These are phyloP conservation scores for Bombus ignitus DNA, from an alignment of 1,140 invertebrate genomes.

Conservation along the genomic window DNA sequence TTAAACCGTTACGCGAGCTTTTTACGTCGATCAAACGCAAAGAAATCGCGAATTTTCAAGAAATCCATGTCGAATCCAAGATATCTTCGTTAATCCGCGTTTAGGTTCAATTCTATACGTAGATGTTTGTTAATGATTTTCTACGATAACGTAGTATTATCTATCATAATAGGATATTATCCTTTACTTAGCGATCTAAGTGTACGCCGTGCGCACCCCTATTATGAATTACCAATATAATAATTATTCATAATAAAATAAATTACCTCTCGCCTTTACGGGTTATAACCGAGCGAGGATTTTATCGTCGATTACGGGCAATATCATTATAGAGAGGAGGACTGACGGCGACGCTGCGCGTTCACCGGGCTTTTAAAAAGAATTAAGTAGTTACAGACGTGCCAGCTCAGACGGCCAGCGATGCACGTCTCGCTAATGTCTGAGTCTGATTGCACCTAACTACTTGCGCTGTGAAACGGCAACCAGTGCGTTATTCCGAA, in stretches of 20 bases:
- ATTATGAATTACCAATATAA: background rate
- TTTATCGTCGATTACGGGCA: background rate
- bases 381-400: conserved; percentile 48
- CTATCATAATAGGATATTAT: background rate
- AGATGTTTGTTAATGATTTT: too few species aligned
- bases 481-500: conserved; percentile 14
- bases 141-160: background rate
- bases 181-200: background rate
- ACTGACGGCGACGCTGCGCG: background rate
- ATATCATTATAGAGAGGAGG: background rate
- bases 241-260: conserved; percentile 27
- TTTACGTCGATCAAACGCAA: background rate
- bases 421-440: conserved; percentile 49
- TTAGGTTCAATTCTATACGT: too few species aligned
- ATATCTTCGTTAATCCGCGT: background rate
- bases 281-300: background rate
- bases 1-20: background rate
- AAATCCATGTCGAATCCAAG: background rate
- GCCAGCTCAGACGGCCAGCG: conserved; percentile 38
- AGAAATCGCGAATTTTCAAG: too few species aligned
- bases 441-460: conserved; percentile 41
- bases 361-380: conserved; percentile 28
- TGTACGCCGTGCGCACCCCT: background rate
- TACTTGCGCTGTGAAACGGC: conserved; percentile 41
- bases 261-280: background rate